Evolutionary conservation across 1,140 invertebrate genomes (phyloP), one percentile per base, ranked within the genome.

Genomic region (Bicyclus anynana): DNA sequence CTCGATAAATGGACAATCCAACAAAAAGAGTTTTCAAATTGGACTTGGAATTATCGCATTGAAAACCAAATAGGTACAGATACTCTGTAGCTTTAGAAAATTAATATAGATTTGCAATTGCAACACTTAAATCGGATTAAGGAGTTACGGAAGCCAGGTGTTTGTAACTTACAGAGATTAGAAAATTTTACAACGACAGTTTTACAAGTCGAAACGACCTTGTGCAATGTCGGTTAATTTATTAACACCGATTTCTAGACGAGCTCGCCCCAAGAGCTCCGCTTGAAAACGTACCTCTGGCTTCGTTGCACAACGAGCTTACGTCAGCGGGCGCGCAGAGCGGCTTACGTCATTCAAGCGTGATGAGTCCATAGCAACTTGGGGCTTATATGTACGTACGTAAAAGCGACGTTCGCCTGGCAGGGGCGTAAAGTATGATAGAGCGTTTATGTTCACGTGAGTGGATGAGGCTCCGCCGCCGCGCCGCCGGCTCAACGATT

Each of bases 231-330:
- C 60, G 65, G 71, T 79, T 72, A 70, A 69, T 88, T 85, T 86
- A 79, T 80, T 74, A 84, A 84, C 77, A 79, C 60, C 75, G 80
- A 88, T 86, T 86, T 88, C 81, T 86, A 80, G 80, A 80, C 71
- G 79, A 80, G 74, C 67, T 77, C 70, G 72, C 76, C 80, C 76
- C 72, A 79, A 88, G 78, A 84, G 83, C 76, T 69, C 75, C 78
- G 83, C 80, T 86, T 85, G 74, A 85, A 73, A 81, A 75, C 52
- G 80, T 86, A 84, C 82, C 80, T 84, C 78, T 63, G 72, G 76
- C 81, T 85, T 61, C 82, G 80, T 85, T 88, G 85, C 85, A 88
- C 82, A 88, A 88, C 85, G 77, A 83, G 83, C 83, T 88, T 88
- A 88, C 83, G 85, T 88, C 85, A 88, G 83, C 85, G 73, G 79